phyloP scores from a whole-genome alignment of 2,113 vertebrate species.

The Lagopus leucura region DNA sequence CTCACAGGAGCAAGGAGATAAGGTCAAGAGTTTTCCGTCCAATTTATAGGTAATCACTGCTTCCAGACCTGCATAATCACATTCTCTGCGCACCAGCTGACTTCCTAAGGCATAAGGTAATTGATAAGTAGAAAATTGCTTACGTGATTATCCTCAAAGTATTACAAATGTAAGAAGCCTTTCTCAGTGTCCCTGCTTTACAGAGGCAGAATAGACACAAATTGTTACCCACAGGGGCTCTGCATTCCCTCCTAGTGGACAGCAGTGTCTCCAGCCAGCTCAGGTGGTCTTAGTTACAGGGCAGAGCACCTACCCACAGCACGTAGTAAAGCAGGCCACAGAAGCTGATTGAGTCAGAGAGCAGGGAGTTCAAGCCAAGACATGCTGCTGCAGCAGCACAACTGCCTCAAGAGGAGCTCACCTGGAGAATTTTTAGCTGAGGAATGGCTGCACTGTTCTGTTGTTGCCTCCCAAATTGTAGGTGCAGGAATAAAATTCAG shows the following conservation, averaged over 20 bases:
- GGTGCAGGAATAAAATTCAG: not conserved
- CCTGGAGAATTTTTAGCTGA: not conserved
- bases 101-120: constrained; percentile 13
- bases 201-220: not conserved
- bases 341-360: not conserved
- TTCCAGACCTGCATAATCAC: not conserved
- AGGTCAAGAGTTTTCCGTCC: constrained; percentile 20
- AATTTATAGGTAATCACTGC: not conserved
- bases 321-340: not conserved
- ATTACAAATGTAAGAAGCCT: not conserved
- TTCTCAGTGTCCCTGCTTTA: not conserved
- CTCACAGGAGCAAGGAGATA: not conserved
- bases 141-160: not conserved
- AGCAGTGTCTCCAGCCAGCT: not conserved
- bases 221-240: not conserved
- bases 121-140: constrained; percentile 16
- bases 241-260: not conserved
- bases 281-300: not conserved
- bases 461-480: not conserved
- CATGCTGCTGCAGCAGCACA: not conserved
- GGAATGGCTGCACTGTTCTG: not conserved
- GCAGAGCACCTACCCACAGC: not conserved
- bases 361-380: not conserved
- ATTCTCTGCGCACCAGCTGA: not conserved
- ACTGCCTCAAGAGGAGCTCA: not conserved